These are phyloP conservation scores for Netelia fuscicornis DNA, from an alignment of 2,888 invertebrate genomes.

Conservation along the genomic window DNA sequence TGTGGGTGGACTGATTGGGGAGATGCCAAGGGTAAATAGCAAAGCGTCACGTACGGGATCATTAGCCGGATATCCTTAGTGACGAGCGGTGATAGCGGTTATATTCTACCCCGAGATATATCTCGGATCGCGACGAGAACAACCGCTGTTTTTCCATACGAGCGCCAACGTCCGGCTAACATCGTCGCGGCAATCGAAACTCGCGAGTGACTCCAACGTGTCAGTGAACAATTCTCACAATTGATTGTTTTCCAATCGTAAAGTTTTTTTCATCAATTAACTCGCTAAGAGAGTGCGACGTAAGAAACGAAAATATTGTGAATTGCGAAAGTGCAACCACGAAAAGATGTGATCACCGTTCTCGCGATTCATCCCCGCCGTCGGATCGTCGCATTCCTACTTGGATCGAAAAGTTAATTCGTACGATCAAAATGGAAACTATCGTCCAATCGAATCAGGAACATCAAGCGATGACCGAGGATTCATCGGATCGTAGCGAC, in stretches of 20 bases:
- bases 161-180: constrained; percentile 73
- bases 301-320: neutral
- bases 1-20: constrained; percentile 70
- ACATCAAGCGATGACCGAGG: constrained; percentile 71
- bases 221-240: neutral
- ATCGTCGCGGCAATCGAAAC: constrained; percentile 71
- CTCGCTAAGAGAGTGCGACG: neutral
- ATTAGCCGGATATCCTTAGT: constrained; percentile 80
- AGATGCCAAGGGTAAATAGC: constrained; percentile 78
- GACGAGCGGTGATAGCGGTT: constrained; percentile 73
- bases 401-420: neutral
- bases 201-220: constrained; percentile 17
- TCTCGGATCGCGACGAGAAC: constrained; percentile 65
- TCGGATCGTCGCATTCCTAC: constrained; percentile 7
- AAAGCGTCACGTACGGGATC: constrained; percentile 82
- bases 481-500: constrained; percentile 77
- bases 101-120: constrained; percentile 39
- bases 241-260: neutral
- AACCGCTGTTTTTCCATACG: constrained; percentile 27
- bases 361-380: neutral
- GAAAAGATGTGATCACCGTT: constrained; percentile 41
- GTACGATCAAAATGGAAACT: constrained; percentile 74
- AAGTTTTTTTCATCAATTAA: neutral
- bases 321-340: neutral
- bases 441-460: constrained; percentile 74